Percentiles rank a stretch among this genome's conserved stretches.
These are phyloP conservation scores for Jaculus jaculus DNA, from an alignment of 2,113 vertebrate species.

Conservation along the genomic window DNA sequence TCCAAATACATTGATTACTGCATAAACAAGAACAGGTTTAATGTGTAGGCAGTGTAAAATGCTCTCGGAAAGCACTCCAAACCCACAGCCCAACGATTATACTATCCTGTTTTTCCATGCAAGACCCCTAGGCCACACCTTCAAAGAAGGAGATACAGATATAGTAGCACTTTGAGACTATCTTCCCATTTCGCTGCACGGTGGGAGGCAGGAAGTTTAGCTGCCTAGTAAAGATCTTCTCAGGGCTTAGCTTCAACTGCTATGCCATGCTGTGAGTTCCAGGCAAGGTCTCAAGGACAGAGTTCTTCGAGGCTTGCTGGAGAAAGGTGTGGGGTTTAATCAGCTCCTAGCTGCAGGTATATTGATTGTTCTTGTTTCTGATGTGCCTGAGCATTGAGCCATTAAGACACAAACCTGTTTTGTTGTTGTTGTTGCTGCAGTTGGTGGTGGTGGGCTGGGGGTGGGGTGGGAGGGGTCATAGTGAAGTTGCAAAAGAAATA, in stretches of 20 bases:
- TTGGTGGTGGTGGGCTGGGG: no score
- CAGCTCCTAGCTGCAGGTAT: not conserved
- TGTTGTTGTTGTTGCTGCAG: no score
- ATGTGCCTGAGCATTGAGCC: not conserved
- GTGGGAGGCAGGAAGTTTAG: slow-evolving; percentile 36
- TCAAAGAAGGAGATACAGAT: slow-evolving; percentile 64
- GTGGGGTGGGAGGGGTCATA: not conserved
- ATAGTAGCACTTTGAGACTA: not conserved
- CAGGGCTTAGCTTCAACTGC: slow-evolving; percentile 49
- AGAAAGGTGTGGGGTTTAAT: slow-evolving; percentile 12
- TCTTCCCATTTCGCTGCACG: not conserved
- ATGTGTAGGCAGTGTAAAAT: slow-evolving; percentile 71
- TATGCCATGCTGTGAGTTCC: slow-evolving; percentile 46
- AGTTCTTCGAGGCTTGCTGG: slow-evolving; percentile 18
- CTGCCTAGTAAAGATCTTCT: slow-evolving; percentile 19
- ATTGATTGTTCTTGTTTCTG: slow-evolving; percentile 8
- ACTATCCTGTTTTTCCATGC: slow-evolving; percentile 54
- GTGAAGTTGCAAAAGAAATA: not conserved
- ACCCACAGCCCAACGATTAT: slow-evolving; percentile 33
- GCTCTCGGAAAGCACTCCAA: slow-evolving; percentile 46
- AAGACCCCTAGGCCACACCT: slow-evolving; percentile 56
- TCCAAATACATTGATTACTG: slow-evolving; percentile 66
- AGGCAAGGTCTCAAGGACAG: slow-evolving; percentile 3
- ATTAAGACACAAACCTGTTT: not conserved
- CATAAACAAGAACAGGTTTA: slow-evolving; percentile 74